Evolutionary conservation across 2,113 vertebrate species (phyloP).

Genomic region (Ceyx margarethae): DNA sequence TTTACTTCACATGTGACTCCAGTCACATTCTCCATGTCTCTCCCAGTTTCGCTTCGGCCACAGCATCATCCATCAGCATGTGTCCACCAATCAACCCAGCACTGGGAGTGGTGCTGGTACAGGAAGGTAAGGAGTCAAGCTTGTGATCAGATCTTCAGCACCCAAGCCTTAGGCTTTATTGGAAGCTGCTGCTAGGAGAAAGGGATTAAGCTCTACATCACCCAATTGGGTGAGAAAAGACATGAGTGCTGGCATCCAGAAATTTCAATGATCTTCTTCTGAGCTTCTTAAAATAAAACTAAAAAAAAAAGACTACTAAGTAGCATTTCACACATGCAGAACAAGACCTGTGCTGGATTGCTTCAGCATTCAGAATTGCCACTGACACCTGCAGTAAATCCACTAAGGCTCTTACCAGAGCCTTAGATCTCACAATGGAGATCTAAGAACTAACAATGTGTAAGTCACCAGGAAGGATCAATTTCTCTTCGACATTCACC

Average conservation of each 20-base stretch:
- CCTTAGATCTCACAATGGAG: background rate
- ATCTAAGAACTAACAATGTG: background rate
- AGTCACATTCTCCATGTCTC: background rate
- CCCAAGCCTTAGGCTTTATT: background rate
- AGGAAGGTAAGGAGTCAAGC: background rate
- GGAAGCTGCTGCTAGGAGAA: background rate
- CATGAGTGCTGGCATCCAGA: background rate
- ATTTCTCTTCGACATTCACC: background rate
- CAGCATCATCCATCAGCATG: background rate
- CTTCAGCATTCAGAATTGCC: background rate
- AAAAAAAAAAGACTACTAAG: background rate
- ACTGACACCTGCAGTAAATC: background rate
- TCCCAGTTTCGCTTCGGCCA: background rate
- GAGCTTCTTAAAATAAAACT: background rate
- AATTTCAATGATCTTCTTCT: background rate
- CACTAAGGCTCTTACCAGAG: background rate
- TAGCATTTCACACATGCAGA: background rate
- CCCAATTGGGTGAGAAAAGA: background rate
- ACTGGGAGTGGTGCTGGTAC: background rate
- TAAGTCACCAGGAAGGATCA: background rate
- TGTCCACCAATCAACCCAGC: background rate
- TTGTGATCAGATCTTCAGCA: background rate
- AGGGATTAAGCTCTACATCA: background rate
- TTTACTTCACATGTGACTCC: background rate
- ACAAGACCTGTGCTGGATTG: background rate